A percentile compares a stretch with the other conserved stretches of the same genome.
phyloP scores from a whole-genome alignment of 2,113 vertebrate genomes.

The Cryptomyrus ogoouensis region DNA sequence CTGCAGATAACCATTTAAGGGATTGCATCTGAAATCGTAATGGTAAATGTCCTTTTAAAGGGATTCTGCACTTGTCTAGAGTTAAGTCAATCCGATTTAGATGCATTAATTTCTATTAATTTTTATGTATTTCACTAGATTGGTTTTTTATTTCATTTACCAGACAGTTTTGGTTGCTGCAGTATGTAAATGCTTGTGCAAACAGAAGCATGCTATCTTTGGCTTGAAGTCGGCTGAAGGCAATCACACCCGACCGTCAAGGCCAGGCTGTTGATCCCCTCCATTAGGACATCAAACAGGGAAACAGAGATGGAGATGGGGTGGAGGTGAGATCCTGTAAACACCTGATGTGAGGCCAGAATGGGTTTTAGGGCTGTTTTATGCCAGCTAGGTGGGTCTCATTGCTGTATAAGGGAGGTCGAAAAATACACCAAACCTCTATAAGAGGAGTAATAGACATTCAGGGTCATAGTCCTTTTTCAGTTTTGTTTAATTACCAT shows the following conservation, averaged over 20 bases:
- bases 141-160: neutral
- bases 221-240: neutral
- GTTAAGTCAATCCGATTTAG: neutral
- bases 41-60: neutral
- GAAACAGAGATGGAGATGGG: neutral
- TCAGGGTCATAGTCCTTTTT: neutral
- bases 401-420: neutral
- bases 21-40: neutral
- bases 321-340: neutral
- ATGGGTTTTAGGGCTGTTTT: neutral
- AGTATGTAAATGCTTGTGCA: neutral
- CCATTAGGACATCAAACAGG: neutral
- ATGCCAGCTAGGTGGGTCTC: neutral
- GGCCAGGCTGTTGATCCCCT: neutral
- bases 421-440: neutral
- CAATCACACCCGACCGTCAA: neutral
- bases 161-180: neutral
- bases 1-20: neutral
- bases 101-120: neutral
- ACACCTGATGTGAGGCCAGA: neutral
- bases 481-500: neutral
- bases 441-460: neutral
- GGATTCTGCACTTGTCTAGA: neutral
- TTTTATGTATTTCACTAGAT: neutral
- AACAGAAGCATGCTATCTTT: neutral